These are phyloP conservation scores for Rhyzopertha dominica DNA, from an alignment of 1,140 invertebrate genomes.

Conservation along the genomic window DNA sequence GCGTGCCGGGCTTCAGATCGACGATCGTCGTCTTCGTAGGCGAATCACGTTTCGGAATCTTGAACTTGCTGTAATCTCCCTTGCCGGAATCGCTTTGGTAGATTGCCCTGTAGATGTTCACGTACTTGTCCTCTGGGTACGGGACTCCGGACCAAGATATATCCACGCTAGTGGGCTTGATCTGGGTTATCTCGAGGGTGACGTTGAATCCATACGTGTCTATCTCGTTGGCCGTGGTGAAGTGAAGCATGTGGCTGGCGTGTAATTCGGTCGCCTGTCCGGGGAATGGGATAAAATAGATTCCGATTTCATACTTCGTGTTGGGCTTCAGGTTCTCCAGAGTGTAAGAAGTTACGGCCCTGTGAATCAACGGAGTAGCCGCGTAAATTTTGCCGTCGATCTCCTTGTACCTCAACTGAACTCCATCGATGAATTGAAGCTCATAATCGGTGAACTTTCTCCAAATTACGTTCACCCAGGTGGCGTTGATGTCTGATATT, in stretches of 20 bases:
- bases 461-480: constrained; percentile 73
- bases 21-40: constrained; percentile 62
- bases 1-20: constrained; percentile 73
- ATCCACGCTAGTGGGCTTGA: constrained; percentile 70
- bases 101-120: constrained; percentile 83
- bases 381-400: constrained; percentile 64
- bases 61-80: constrained; percentile 76
- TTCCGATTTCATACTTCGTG: constrained; percentile 69
- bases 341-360: constrained; percentile 65
- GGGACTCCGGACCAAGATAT: constrained; percentile 78
- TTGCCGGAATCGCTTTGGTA: constrained; percentile 71
- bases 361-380: constrained; percentile 71
- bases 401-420: constrained; percentile 68
- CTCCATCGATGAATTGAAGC: constrained; percentile 67
- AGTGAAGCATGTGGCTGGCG: constrained; percentile 61
- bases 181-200: constrained; percentile 63
- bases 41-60: constrained; percentile 74
- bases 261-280: constrained; percentile 68
- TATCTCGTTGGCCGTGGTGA: constrained; percentile 53
- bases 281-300: constrained; percentile 70
- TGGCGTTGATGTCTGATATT: constrained; percentile 69
- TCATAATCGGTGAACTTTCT: constrained; percentile 75
- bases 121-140: constrained; percentile 81
- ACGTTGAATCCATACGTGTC: constrained; percentile 71
- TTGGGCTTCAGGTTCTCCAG: constrained; percentile 67